Percentiles rank a stretch among this genome's conserved stretches.
Conservation (phyloP, 2,113 vertebrate species). For the Elephas maximus region DNA sequence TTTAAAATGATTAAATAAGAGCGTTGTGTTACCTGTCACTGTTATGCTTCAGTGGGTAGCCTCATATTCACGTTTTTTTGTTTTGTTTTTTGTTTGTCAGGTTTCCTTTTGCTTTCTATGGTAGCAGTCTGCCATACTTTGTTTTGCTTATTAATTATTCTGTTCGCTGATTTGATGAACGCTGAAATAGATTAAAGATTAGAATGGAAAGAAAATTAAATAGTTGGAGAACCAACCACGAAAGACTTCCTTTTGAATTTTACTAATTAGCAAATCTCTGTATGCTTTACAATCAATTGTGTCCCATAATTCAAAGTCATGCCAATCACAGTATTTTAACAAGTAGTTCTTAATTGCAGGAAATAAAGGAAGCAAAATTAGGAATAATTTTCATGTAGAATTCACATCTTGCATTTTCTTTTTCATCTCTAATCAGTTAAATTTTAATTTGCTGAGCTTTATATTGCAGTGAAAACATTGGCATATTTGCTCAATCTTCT, state of each 20-base stretch:
- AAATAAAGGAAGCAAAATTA: not conserved
- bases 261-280: slow-evolving; percentile 36
- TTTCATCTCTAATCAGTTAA: slow-evolving; percentile 26
- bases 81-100: not conserved
- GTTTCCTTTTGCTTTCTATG: not conserved
- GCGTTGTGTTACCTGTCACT: not conserved
- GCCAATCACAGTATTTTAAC: not conserved
- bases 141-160: slow-evolving; percentile 61
- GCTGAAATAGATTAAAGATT: not conserved
- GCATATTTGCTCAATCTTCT: not conserved
- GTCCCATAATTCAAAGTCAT: not conserved
- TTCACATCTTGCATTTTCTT: not conserved
- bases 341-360: not conserved
- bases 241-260: slow-evolving; percentile 8
- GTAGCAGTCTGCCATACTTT: not conserved
- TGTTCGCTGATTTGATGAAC: slow-evolving; percentile 45
- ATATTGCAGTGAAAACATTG: not conserved
- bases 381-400: not conserved
- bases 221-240: not conserved
- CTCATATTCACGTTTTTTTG: slow-evolving; percentile 2
- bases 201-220: slow-evolving; percentile 53
- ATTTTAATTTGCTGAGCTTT: not conserved
- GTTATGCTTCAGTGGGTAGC: not conserved
- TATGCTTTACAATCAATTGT: not conserved
- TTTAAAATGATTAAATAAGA: slow-evolving; percentile 54